Percentiles rank a stretch among this genome's conserved stretches.
These are phyloP conservation scores for Erebia palarica DNA, from an alignment of 2,888 invertebrate genomes.

Conservation along the genomic window DNA sequence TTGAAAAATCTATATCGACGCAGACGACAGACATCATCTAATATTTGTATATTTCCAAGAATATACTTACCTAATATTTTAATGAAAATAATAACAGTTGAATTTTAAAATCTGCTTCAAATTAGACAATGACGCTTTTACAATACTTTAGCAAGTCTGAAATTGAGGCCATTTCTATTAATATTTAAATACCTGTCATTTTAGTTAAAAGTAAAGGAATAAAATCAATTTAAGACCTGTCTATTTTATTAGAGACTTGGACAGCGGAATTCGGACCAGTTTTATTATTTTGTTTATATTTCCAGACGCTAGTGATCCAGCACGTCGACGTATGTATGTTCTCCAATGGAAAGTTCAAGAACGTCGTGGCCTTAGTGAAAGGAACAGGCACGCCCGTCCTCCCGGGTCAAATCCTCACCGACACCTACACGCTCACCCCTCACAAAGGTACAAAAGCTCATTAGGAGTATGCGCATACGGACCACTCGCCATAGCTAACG, in stretches of 20 bases:
- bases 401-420: conserved; percentile 84
- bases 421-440: conserved; percentile 86
- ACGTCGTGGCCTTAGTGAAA: conserved; percentile 88
- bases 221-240: too few species aligned
- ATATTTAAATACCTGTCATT: too few species aligned
- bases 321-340: conserved; percentile 97
- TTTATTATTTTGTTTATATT: conserved; percentile 1
- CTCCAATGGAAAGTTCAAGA: conserved; percentile 96
- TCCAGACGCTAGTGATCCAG: conserved; percentile 91
- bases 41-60: too few species aligned
- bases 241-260: too few species aligned
- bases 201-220: too few species aligned
- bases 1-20: too few species aligned
- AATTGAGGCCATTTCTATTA: too few species aligned
- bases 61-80: too few species aligned
- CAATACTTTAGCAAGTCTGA: too few species aligned
- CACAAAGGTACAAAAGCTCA: conserved; percentile 73
- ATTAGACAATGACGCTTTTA: background rate
- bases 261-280: too few species aligned
- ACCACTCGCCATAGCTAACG: background rate
- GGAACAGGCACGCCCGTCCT: conserved; percentile 84
- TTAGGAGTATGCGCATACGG: background rate
- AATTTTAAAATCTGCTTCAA: background rate
- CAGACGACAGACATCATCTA: too few species aligned
- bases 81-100: too few species aligned